Evolutionary conservation across 2,888 invertebrate genomes (phyloP).

Genomic region (Malacosoma neustria): DNA sequence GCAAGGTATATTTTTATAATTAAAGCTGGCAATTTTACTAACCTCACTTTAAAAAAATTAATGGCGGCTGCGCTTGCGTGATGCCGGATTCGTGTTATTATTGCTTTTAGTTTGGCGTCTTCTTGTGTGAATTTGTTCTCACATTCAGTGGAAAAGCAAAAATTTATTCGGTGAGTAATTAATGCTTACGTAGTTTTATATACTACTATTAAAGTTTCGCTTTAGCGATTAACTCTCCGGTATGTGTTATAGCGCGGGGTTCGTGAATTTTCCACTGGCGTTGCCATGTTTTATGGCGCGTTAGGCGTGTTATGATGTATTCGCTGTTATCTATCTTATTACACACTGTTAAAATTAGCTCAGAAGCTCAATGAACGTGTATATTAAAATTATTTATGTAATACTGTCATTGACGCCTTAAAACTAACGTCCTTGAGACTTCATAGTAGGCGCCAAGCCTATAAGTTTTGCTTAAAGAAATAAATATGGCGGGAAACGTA

Average conservation of each 20-base stretch:
- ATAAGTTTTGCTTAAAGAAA: constrained; percentile 26
- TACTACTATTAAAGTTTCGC: too few relatives aligned
- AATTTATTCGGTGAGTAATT: constrained; percentile 33
- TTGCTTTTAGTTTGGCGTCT: constrained; percentile 61
- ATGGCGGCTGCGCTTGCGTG: constrained; percentile 74
- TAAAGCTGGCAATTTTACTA: constrained; percentile 37
- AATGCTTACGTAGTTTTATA: too few relatives aligned
- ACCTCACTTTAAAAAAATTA: constrained; percentile 50
- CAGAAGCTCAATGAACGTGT: constrained; percentile 10
- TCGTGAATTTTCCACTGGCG: constrained; percentile 55
- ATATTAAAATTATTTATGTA: constrained; percentile 18
- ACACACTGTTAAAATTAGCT: constrained; percentile 19
- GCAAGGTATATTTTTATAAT: too few relatives aligned
- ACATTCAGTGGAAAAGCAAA: constrained; percentile 34
- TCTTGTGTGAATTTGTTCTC: constrained; percentile 38
- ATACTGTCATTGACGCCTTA: constrained; percentile 34
- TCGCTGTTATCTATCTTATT: constrained; percentile 36
- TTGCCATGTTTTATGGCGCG: constrained; percentile 60
- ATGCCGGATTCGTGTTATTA: constrained; percentile 70
- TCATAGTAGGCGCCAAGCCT: constrained; percentile 49
- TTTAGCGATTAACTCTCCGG: constrained; percentile 1
- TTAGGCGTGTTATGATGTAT: constrained; percentile 35
- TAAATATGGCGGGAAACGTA: constrained; percentile 47
- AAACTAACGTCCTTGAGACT: constrained; percentile 45
- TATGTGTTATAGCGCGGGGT: constrained; percentile 17